A percentile compares a stretch with the other conserved stretches of the same genome.
phyloP scores from a whole-genome alignment of 2,797 vertebrate genomes.

The Poeciliopsis turneri region DNA sequence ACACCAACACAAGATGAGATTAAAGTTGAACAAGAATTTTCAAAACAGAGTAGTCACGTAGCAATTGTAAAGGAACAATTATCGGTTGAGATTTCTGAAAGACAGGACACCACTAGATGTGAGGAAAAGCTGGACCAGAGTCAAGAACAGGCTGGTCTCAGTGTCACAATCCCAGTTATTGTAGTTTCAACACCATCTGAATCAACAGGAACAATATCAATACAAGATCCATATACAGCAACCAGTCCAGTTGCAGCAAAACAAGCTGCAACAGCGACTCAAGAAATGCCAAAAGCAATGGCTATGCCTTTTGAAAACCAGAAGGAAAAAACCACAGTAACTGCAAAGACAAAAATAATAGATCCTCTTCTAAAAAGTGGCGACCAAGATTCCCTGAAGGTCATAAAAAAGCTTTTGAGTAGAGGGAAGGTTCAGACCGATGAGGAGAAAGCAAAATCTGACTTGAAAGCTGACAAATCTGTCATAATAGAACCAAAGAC shows the following conservation, averaged over 20 bases:
- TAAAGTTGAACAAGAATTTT: slow-evolving; percentile 36
- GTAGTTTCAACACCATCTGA: slow-evolving; percentile 56
- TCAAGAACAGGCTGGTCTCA: slow-evolving; percentile 15
- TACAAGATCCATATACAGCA: slow-evolving; percentile 26
- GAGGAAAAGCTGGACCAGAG: slow-evolving; percentile 8
- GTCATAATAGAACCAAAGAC: slow-evolving; percentile 44
- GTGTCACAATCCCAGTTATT: slow-evolving; percentile 49
- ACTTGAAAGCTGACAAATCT: slow-evolving; percentile 32
- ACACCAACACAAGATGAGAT: slow-evolving; percentile 44
- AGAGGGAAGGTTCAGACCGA: slow-evolving; percentile 52
- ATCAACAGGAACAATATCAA: slow-evolving; percentile 31
- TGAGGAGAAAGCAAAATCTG: slow-evolving; percentile 32
- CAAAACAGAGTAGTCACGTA: slow-evolving; percentile 34
- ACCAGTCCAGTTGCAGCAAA: slow-evolving; percentile 36
- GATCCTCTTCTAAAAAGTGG: slow-evolving; percentile 32
- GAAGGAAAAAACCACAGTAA: slow-evolving; percentile 53
- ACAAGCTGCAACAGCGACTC: slow-evolving; percentile 38
- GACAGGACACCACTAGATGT: slow-evolving; percentile 43
- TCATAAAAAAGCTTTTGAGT: slow-evolving; percentile 63
- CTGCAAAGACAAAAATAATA: slow-evolving; percentile 49
- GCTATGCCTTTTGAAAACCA: slow-evolving; percentile 40
- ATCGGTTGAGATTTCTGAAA: slow-evolving; percentile 26
- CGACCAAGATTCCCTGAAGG: slow-evolving; percentile 54
- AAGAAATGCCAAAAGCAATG: slow-evolving; percentile 50
- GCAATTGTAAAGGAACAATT: slow-evolving; percentile 14